Evolutionary conservation across 1,140 invertebrate genomes (phyloP), one percentile per base, ranked within the genome.

Genomic region (Drosophila tani): DNA sequence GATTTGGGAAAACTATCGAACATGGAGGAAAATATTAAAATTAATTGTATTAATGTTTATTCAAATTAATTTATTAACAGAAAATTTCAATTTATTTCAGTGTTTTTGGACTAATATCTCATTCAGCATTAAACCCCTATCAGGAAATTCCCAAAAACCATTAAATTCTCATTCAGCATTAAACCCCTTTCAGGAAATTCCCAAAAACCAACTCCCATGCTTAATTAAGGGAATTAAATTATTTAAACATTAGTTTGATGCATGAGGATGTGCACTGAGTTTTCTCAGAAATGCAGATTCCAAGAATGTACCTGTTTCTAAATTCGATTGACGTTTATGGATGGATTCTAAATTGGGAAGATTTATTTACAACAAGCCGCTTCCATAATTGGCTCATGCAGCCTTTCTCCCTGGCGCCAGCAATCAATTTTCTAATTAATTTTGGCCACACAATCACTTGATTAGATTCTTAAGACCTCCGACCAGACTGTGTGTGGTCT

Each of bases 311-410:
- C 17, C 32, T 21, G 1, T 15, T 21, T 55, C 8, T 11, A 9
- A 55, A 55, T 21, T 55, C 17, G 8, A n/a, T 41, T 24, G 55
- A 57, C 55, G n/a, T 19, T n/a, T 41, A 57, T 57, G 41, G 19
- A 57, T 57, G 15, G 35, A 24, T n/a, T 24, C 19, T 57, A 41
- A 40, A 41, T 12, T 57, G 24, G 1, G 1, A 38, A 55, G 19
- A 38, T 15, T 38, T 21, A 21, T 24, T 41, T 57, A 40, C 35
- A 11, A 7, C 0, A 1, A 19, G 1, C 5, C 8, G 9, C 3
- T 15, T 57, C 21, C 7, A 57, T n/a, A 2, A 12, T 41, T 2
- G 5, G 8, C 32, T 57, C 15, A 19, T 24, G 19, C 14, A 6
- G 19, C 19, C 53, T n/a, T 40, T 24, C 5, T 24, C 5, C 9